Conservation (phyloP, 2,113 vertebrate genomes). For the Otolemur garnettii region DNA sequence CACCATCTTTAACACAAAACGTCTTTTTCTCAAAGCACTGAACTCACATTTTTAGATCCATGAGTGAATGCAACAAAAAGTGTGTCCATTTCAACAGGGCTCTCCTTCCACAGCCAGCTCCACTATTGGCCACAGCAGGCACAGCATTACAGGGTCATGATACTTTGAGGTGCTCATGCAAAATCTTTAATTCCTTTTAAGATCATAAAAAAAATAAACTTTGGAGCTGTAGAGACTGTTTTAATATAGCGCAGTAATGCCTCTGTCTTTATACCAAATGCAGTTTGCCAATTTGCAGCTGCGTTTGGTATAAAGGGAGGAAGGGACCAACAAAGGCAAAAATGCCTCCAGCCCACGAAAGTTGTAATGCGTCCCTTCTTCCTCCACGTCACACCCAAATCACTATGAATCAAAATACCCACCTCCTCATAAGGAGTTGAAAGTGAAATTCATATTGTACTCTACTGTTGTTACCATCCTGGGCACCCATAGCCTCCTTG, state of each 20-base stretch:
- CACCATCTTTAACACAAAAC: neutral
- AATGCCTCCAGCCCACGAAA: too few relatives aligned
- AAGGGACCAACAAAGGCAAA: neutral
- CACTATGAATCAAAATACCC: neutral
- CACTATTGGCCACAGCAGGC: too few relatives aligned
- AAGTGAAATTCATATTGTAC: neutral
- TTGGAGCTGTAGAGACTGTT: neutral
- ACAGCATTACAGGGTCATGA: too few relatives aligned
- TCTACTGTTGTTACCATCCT: neutral
- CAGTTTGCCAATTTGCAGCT: neutral
- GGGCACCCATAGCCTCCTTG: neutral
- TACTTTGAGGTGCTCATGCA: neutral
- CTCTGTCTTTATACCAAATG: neutral
- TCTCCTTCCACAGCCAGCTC: neutral
- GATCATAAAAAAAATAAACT: neutral
- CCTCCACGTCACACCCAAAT: neutral
- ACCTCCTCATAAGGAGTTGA: neutral
- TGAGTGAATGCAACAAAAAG: neutral
- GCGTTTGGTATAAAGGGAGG: neutral
- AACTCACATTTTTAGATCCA: slow-evolving; percentile 18
- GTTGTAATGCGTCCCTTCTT: fast-evolving
- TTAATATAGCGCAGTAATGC: neutral
- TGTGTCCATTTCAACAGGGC: neutral
- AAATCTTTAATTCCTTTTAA: neutral
- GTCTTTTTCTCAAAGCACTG: neutral